Evolutionary conservation across 2,797 vertebrate genomes (phyloP), one percentile per base, ranked within the genome.

Genomic region (Megalops cyprinoides): DNA sequence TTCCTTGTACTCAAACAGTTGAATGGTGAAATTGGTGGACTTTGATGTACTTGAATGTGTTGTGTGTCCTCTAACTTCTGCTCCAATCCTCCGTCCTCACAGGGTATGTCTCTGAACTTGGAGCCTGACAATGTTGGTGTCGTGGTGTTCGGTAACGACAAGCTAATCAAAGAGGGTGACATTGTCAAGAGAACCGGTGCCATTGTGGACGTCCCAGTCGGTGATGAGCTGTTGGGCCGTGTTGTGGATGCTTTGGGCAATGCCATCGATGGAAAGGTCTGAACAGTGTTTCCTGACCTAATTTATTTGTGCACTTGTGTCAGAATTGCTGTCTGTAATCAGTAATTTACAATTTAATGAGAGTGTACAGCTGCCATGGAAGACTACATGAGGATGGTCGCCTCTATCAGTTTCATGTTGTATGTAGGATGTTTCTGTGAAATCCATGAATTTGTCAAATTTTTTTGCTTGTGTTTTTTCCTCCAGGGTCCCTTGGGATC

Each of bases 161-260:
- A 95, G 60, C 87, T 95, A 51, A 95, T 95, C 85, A 95, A 95
- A 62, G 94, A 95, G 83, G 95, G 95, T 4, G 94, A 95, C 81
- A 87, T 94, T 67, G 97, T 99, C 93, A 96, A 95, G 90, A 88
- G 94, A 37, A 95, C 94, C 0, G 94, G 95, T 1, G 95, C 93
- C 75, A 96, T 94, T 28, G 98, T 99, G 74, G 98, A 98, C 0
- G 96, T 99, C 25, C 98, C 97, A 0, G 98, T 99, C 0, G 98
- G 97, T 0, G 93, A 92, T 0, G 96, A 99, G 88, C 95, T 99
- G 44, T 90, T 99, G 79, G 97, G 97, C 25, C 96, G 96, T 0
- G 98, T 99, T 0, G 98, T 98, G 0, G 98, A 99, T 85, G 97
- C 97, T 71, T 91, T 99, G 87, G 97, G 98, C 79, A 99, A 99